Evolutionary conservation across 2,113 vertebrate species (phyloP).

Genomic region (Calyptomena viridis): DNA sequence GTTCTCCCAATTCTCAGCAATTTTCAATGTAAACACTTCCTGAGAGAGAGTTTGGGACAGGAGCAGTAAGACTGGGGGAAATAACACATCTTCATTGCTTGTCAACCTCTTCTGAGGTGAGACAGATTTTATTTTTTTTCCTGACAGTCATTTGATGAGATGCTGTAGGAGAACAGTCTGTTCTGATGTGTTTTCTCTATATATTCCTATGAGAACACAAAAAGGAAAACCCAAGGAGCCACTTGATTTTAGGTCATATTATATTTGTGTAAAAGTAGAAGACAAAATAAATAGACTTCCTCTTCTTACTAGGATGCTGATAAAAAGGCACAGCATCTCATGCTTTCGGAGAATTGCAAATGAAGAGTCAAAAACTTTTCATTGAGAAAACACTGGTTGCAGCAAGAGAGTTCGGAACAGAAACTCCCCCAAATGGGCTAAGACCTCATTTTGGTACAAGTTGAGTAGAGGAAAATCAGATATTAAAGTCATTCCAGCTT

Average conservation of each 20-base stretch:
- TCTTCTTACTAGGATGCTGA: neutral
- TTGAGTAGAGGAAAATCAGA: neutral
- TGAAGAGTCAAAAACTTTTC: neutral
- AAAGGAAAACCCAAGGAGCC: neutral
- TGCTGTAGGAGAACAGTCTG: neutral
- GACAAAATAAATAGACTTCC: neutral
- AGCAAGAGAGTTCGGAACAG: neutral
- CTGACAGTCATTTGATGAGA: neutral
- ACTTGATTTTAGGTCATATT: neutral
- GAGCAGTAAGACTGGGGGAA: neutral
- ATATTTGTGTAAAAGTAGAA: neutral
- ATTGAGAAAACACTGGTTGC: neutral
- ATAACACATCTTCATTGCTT: neutral
- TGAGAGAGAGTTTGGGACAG: neutral
- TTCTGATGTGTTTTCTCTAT: conserved; percentile 3
- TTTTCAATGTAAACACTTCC: neutral
- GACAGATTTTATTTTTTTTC: neutral
- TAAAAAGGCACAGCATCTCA: neutral
- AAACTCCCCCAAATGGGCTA: neutral
- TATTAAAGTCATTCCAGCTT: neutral
- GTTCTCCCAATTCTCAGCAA: neutral
- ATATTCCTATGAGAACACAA: neutral
- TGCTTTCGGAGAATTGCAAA: neutral
- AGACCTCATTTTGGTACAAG: neutral
- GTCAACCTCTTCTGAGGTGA: neutral